Conservation (phyloP, 2,797 vertebrate genomes). For the Liasis olivaceus region DNA sequence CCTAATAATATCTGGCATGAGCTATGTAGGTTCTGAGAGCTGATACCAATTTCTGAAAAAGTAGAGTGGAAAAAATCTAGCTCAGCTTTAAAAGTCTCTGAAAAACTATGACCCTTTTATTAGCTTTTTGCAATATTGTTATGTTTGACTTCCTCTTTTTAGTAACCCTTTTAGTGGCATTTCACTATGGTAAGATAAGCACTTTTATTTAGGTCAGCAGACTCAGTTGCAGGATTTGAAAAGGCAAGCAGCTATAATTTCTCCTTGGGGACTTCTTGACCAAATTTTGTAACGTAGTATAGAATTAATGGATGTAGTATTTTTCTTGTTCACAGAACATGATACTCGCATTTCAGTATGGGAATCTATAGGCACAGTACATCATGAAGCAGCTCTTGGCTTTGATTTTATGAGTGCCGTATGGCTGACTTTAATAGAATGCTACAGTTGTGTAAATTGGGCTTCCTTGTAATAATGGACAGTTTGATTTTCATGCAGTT, state of each 20-base stretch:
- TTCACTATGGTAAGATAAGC: conserved; percentile 31
- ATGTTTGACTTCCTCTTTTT: conserved; percentile 24
- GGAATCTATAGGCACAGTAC: neutral
- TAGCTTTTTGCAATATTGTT: conserved; percentile 30
- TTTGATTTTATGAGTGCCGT: neutral
- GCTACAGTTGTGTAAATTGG: neutral
- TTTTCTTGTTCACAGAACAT: conserved; percentile 33
- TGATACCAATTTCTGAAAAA: conserved; percentile 7
- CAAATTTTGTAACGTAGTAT: conserved; percentile 34
- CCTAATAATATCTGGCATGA: neutral
- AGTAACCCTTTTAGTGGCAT: conserved; percentile 48
- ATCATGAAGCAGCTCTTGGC: neutral
- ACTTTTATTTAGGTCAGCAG: conserved; percentile 54
- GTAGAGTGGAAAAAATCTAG: neutral
- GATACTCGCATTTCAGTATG: neutral
- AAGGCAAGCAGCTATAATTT: conserved; percentile 31
- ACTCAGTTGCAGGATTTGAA: conserved; percentile 25
- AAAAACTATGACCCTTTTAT: conserved; percentile 1
- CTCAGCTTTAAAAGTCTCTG: conserved; percentile 4
- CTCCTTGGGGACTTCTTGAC: conserved; percentile 46
- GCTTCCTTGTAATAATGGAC: neutral
- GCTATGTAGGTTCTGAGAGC: neutral
- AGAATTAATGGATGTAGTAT: conserved; percentile 7
- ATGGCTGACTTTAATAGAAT: neutral
- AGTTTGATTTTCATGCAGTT: neutral